These are phyloP conservation scores for Tolmerus cingulatus DNA, from an alignment of 2,888 invertebrate genomes.

Conservation along the genomic window DNA sequence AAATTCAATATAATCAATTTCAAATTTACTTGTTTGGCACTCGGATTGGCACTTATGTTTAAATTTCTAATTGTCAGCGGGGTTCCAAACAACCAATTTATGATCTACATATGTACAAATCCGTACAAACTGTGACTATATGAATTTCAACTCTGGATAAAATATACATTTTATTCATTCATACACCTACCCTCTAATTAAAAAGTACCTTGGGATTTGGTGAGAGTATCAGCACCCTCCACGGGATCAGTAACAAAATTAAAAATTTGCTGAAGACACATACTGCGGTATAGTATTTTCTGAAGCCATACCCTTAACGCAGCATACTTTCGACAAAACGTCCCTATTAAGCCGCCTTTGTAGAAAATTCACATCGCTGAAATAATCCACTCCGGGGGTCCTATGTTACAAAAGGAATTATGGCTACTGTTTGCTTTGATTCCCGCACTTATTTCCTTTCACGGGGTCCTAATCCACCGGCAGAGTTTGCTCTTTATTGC, in stretches of 20 bases:
- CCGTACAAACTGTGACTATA: not conserved
- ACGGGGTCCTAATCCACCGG: constrained; percentile 10
- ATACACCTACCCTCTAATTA: not conserved
- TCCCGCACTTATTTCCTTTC: constrained; percentile 37
- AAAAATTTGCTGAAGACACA: not conserved
- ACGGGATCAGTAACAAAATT: not conserved
- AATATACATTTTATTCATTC: not conserved
- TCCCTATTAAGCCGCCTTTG: not conserved
- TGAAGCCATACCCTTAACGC: not conserved
- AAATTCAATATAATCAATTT: too few relatives aligned
- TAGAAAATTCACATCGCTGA: constrained; percentile 3
- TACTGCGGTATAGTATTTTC: not conserved
- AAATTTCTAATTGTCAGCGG: too few relatives aligned
- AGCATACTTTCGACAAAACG: not conserved
- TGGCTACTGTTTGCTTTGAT: constrained; percentile 38
- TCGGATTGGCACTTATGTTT: too few relatives aligned
- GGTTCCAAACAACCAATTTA: too few relatives aligned
- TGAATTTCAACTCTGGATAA: not conserved
- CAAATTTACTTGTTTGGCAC: too few relatives aligned
- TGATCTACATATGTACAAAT: not conserved
- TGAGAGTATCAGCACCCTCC: not conserved
- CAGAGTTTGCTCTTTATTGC: constrained; percentile 39
- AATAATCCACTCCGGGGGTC: constrained; percentile 41
- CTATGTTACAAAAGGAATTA: constrained; percentile 5
- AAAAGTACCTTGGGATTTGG: not conserved